Conservation (phyloP, 2,888 invertebrate species). For the Camptogramma bilineatum region DNA sequence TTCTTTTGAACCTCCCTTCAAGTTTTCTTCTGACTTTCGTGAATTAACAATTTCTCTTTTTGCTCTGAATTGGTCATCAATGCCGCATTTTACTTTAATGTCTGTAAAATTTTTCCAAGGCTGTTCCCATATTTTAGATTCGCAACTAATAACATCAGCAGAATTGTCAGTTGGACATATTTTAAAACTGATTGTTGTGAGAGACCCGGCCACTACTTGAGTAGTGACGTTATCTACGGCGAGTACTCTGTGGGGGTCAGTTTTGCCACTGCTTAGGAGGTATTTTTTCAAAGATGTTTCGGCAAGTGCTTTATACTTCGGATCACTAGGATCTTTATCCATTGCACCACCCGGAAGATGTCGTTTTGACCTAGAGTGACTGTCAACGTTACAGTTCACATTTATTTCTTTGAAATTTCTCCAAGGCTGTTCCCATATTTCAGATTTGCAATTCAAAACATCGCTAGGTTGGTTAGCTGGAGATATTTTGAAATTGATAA, state of each 20-base stretch:
- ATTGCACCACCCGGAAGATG: conserved; percentile 42
- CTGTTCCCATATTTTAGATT: conserved; percentile 47
- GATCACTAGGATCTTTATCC: conserved; percentile 41
- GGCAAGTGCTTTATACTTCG: conserved; percentile 44
- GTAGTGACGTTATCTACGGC: conserved; percentile 44
- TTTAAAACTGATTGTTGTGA: conserved; percentile 46
- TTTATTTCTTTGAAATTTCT: conserved; percentile 45
- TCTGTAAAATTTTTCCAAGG: conserved; percentile 45
- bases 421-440: conserved; percentile 55
- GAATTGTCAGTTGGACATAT: conserved; percentile 28
- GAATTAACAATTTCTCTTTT: conserved; percentile 29
- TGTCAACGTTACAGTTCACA: conserved; percentile 43
- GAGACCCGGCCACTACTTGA: conserved; percentile 49
- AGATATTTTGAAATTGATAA: conserved; percentile 42
- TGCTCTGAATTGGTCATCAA: conserved; percentile 22
- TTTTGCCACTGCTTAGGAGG: conserved; percentile 26
- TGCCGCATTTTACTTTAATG: conserved; percentile 42
- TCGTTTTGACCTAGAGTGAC: conserved; percentile 30
- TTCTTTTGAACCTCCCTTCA: conserved; percentile 33
- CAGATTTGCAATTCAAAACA: conserved; percentile 49
- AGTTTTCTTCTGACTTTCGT: conserved; percentile 5
- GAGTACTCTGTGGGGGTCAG: conserved; percentile 30
- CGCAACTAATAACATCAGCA: conserved; percentile 41
- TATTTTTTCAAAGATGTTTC: conserved; percentile 47
- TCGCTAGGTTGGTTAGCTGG: conserved; percentile 20